A percentile compares a stretch with the other conserved stretches of the same genome.
Conservation (phyloP, 64 coral and sea anemone species). For the Anthopleura sola region DNA sequence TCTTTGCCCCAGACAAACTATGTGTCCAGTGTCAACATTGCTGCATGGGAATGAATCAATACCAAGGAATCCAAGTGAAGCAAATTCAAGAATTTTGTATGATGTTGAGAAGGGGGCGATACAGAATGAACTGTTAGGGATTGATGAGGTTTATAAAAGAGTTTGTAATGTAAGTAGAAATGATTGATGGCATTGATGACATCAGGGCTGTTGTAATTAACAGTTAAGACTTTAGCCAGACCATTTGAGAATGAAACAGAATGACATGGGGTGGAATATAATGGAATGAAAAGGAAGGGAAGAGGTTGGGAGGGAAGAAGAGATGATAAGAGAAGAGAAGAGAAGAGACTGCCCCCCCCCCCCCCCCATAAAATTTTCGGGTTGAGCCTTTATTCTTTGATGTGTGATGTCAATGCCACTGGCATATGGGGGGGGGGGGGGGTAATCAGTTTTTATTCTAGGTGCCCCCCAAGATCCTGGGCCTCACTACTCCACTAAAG, state of each 20-base stretch:
- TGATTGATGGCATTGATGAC: background rate
- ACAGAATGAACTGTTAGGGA: constrained; percentile 49
- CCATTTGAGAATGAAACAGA: no score
- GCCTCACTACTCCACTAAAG: no score
- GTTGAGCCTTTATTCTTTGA: no score
- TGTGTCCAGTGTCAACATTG: background rate
- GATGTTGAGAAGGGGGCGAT: constrained; percentile 55
- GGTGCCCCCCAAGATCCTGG: no score
- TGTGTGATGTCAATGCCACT: no score
- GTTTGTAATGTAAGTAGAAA: constrained; percentile 50
- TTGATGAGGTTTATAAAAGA: constrained; percentile 69
- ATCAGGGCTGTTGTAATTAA: background rate
- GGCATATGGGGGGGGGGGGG: no score
- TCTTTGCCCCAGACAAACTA: background rate
- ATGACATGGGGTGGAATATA: background rate
- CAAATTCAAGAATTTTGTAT: constrained; percentile 28
- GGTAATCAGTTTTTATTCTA: no score
- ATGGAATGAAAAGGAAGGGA: background rate
- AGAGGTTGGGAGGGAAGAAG: no score
- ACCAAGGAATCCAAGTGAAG: background rate
- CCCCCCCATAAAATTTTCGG: no score
- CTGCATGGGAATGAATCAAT: background rate
- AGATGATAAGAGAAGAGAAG: no score
- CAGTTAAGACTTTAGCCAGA: no score
- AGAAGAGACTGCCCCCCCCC: no score